These are phyloP conservation scores for Tenebrosternarchus preto DNA, from an alignment of 2,113 vertebrate species.

Conservation along the genomic window DNA sequence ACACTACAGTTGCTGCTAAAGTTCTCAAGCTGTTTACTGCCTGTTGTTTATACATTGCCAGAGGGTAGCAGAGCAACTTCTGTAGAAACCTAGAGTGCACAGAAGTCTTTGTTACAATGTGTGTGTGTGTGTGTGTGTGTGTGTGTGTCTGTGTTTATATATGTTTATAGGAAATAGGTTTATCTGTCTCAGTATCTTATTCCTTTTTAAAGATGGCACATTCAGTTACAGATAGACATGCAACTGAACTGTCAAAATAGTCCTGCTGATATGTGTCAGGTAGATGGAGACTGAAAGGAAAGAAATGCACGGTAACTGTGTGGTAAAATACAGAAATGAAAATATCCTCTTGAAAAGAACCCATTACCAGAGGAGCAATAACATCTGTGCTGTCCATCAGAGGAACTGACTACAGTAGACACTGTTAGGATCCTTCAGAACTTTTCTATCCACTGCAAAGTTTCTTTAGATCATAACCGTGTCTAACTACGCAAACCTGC, in stretches of 20 bases:
- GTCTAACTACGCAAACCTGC: not conserved
- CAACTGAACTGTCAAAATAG: conserved; percentile 44
- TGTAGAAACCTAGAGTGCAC: conserved; percentile 44
- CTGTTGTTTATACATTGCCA: conserved; percentile 47
- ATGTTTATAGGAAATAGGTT: conserved; percentile 25
- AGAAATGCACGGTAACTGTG: conserved; percentile 25
- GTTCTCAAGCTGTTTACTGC: conserved; percentile 50
- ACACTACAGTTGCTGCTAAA: conserved; percentile 46
- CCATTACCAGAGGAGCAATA: conserved; percentile 26
- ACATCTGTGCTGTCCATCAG: conserved; percentile 24
- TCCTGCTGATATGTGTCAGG: conserved; percentile 35
- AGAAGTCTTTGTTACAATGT: conserved; percentile 35
- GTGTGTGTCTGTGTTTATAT: conserved; percentile 16
- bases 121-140: conserved; percentile 10
- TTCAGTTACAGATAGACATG: conserved; percentile 35
- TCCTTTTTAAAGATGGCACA: conserved; percentile 40
- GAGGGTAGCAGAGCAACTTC: conserved; percentile 44
- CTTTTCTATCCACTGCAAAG: not conserved
- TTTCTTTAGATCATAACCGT: not conserved
- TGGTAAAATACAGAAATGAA: conserved; percentile 43
- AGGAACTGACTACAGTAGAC: conserved; percentile 8
- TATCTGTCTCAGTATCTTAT: conserved; percentile 26
- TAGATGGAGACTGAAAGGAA: conserved; percentile 25
- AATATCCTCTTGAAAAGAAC: conserved; percentile 29
- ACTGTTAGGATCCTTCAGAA: conserved; percentile 21